Evolutionary conservation across 2,113 vertebrate species (phyloP), one percentile per base, ranked within the genome.

Genomic region (Phylloscopus whistleri): DNA sequence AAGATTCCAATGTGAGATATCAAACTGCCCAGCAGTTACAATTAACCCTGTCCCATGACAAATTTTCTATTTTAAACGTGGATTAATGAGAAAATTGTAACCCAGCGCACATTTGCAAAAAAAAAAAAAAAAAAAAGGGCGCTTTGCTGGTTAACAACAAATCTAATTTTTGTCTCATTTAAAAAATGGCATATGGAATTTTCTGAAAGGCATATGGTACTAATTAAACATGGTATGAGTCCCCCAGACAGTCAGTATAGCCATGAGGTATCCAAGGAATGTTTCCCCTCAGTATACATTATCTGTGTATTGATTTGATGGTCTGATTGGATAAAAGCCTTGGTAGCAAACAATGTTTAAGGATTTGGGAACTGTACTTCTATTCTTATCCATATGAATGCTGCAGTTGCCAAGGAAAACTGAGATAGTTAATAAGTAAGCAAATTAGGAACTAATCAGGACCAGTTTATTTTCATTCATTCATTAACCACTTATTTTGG

Each of bases 181-280:
- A 97, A 94, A 92, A 97, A 97, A 98, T 97, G 93, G 95, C 96
- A 97, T 97, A 89, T 98, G 96, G 94, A 97, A 97, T 92, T 93
- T 86, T 95, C 91, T 96, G 93, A 70, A 96, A 97, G 95, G 97
- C 97, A 96, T 97, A 96, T 97, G 97, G 95, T 76, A 89, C 88
- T 98, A 98, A 98, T 98, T 98, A 98, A 98, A 97, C 95, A 97
- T 75, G 93, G 95, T 97, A 97, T 41, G 43, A 97, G 95, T 84
- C 69, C 82, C 90, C 81, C 84, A 97, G 95, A 96, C 74, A 97
- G 95, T 96, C 93, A 96, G 84, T 95, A 97, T 95, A 91, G 86
- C 67, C 90, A 92, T 58, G 67, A 95, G 85, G 75, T 95, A 95
- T 67, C 51, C 78, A 79, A 91, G 46, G 76, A 89, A 95, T 69